Evolutionary conservation across 2,797 vertebrate species (phyloP).

Genomic region (Sardinella longiceps): DNA sequence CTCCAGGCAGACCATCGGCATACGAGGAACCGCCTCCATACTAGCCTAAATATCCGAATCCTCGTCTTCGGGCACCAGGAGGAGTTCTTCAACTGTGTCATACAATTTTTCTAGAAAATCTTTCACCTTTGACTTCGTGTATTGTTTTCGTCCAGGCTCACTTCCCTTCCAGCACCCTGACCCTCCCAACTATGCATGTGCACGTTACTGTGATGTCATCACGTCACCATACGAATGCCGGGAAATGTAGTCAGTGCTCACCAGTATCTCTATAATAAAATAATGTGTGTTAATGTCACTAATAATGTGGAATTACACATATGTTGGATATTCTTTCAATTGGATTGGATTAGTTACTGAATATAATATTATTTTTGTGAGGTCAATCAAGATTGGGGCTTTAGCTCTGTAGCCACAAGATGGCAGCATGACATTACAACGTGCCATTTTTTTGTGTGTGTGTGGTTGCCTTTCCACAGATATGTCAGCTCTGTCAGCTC

Average conservation of each 20-base stretch:
- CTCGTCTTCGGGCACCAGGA: background rate
- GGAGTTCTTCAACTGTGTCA: background rate
- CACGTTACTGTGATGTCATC: background rate
- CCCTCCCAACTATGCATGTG: conserved; percentile 3
- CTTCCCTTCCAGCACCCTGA: background rate
- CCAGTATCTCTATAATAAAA: too few relatives aligned
- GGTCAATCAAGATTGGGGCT: background rate
- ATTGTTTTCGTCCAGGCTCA: conserved; percentile 10
- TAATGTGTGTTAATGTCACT: too few relatives aligned
- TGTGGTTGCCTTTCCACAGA: too few relatives aligned
- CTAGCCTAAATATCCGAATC: conserved; percentile 33
- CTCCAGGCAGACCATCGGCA: conserved; percentile 84
- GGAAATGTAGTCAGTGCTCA: conserved; percentile 7
- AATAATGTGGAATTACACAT: too few relatives aligned
- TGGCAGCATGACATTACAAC: background rate
- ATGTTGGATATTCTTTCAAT: background rate
- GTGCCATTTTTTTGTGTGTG: too few relatives aligned
- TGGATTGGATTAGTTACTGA: too few relatives aligned
- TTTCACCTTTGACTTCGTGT: conserved; percentile 1
- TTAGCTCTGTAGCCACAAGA: background rate
- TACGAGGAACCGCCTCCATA: conserved; percentile 83
- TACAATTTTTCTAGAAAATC: background rate
- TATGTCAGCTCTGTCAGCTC: too few relatives aligned
- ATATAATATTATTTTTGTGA: too few relatives aligned
- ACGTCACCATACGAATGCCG: background rate